Percentiles rank a stretch among this genome's conserved stretches.
Evolutionary conservation across 2,888 invertebrate species (phyloP).

Genomic region (Drosophila hamatofila): DNA sequence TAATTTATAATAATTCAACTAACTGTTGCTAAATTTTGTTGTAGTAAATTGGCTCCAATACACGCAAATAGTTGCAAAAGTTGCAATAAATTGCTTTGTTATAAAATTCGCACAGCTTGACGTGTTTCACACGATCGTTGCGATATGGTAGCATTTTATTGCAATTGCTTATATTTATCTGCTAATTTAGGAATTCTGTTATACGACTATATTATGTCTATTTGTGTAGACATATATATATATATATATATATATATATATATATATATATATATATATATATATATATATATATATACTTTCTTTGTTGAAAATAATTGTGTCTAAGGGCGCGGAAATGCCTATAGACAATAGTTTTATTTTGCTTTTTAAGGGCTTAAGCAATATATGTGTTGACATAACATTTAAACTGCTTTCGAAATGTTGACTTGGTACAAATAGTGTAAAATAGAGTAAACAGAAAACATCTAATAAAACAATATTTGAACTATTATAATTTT

Average conservation of each 20-base stretch:
- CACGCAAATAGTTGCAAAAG: not conserved
- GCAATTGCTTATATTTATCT: slow-evolving; percentile 52
- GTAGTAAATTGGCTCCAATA: not conserved
- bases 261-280: no score
- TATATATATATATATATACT: not conserved
- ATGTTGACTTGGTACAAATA: slow-evolving; percentile 5
- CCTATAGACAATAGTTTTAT: not conserved
- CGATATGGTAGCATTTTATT: slow-evolving; percentile 5
- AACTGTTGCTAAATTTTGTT: not conserved
- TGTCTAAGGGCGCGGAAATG: not conserved
- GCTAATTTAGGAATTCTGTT: slow-evolving; percentile 36
- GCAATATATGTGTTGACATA: not conserved
- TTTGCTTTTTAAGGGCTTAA: slow-evolving; percentile 5
- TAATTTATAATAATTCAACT: not conserved
- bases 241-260: no score
- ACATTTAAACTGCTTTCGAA: not conserved
- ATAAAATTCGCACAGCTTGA: slow-evolving; percentile 47
- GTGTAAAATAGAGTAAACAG: not conserved
- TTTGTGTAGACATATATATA: not conserved
- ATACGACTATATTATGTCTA: not conserved
- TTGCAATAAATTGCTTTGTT: slow-evolving; percentile 26
- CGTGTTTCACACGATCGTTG: slow-evolving; percentile 59
- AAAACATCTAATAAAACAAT: not conserved
- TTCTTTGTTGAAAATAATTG: slow-evolving; percentile 1
- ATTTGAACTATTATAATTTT: not conserved